Base-by-base conservation (phyloP, 2,113 vertebrate genomes). In the Phalacrocorax pelagicus region DNA sequence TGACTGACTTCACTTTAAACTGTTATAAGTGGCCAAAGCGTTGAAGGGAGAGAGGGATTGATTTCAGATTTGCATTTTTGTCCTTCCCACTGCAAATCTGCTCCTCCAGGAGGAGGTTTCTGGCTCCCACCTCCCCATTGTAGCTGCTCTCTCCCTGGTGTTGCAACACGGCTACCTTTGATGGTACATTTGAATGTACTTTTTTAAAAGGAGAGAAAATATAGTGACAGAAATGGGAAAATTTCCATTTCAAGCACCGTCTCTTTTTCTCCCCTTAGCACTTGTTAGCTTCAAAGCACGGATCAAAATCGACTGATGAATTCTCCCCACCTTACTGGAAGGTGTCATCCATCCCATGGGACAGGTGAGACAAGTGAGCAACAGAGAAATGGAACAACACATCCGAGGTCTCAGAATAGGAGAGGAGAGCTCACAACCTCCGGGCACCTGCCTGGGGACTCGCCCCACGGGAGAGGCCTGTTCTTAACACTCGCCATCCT, bases 221-320 rank as follows among this genome's bases (percentile, higher is more conserved):
- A 65, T 1, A 94, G 58, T 4, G 19, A 30, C n/a, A 9, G 75
- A 55, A 83, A 77, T 1, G 47, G 88, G 21, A 38, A 59, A 27
- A 90, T 90, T 96, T 91, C 90, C 94, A 96, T 96, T 96, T 93
- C 95, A 95, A 95, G 82, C 72, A 69, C 59, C 19, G 4, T 54
- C 67, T 49, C 85, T 51, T 81, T 46, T 79, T 23, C 55, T 20
- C 75, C 71, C 44, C 34, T 82, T 82, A 77, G 85, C 85, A 8
- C 75, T 89, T 55, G 51, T 77, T 86, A 83, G 40, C 90, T 93
- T 96, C 94, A 96, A 96, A 95, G 90, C 63, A 3, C 75, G 10
- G 65, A 3, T 85, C 90, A 92, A 88, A 93, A 84, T 8, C 11
- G 1, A 36, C 59, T 3, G 80, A 73, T 34, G 70, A 58, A 46